Evolutionary conservation across 2,797 vertebrate genomes (phyloP).

Genomic region (Triplophysa bombifrons): DNA sequence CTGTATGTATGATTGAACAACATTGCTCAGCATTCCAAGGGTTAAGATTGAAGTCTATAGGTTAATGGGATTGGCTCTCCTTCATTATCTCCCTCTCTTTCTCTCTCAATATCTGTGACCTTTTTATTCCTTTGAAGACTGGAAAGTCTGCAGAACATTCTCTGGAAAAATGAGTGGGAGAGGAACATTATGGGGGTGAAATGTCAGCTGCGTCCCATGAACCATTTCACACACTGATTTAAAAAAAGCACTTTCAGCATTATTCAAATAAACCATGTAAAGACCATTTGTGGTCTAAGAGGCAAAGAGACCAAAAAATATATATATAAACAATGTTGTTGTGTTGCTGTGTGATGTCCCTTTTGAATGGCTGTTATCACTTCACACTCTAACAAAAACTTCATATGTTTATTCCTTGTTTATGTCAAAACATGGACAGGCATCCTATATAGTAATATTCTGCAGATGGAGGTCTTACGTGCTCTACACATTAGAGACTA

Average conservation of each 20-base stretch:
- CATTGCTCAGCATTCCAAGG: conserved; percentile 4
- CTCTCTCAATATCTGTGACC: conserved; percentile 20
- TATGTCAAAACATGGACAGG: background rate
- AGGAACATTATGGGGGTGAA: conserved; percentile 13
- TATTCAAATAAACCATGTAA: conserved; percentile 12
- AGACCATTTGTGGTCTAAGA: conserved; percentile 4
- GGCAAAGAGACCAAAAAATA: background rate
- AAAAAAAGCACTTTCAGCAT: conserved; percentile 10
- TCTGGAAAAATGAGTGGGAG: conserved; percentile 40
- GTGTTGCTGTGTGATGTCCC: background rate
- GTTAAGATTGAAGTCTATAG: conserved; percentile 21
- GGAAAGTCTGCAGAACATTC: conserved; percentile 18
- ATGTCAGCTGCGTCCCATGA: conserved; percentile 26
- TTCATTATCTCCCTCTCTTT: conserved; percentile 1
- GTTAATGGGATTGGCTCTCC: conserved; percentile 29
- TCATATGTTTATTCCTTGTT: background rate
- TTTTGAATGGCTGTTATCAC: background rate
- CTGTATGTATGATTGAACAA: background rate
- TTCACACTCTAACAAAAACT: no score
- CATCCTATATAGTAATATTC: background rate
- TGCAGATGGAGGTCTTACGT: background rate
- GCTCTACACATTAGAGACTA: background rate
- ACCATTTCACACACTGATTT: conserved; percentile 8
- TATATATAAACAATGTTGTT: background rate
- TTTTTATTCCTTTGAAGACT: conserved; percentile 42